phyloP scores from a whole-genome alignment of 2,888 invertebrate genomes.

The Phalera bucephala region DNA sequence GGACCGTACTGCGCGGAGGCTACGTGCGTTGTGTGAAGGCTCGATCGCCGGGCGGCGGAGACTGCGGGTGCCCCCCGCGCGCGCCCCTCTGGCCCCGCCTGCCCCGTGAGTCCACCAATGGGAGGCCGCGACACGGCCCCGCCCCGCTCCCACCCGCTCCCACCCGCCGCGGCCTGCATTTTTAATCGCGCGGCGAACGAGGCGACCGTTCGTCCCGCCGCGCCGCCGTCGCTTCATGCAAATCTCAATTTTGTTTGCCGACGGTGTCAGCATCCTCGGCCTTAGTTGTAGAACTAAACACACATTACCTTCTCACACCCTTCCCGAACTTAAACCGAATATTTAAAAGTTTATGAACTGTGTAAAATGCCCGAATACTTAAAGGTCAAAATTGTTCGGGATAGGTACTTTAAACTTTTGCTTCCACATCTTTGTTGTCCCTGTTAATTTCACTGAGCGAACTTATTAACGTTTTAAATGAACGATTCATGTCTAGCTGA shows the following conservation, averaged over 20 bases:
- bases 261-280: constrained; percentile 67
- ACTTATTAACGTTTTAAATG: constrained; percentile 16
- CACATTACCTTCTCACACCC: constrained; percentile 18
- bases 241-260: constrained; percentile 79
- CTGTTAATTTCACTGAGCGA: too few species aligned
- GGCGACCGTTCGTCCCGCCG: constrained; percentile 65
- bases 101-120: constrained; percentile 45
- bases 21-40: constrained; percentile 77
- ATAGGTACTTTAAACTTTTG: too few species aligned
- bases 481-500: constrained; percentile 24
- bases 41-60: constrained; percentile 64
- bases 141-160: constrained; percentile 68
- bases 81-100: constrained; percentile 49
- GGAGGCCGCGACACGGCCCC: constrained; percentile 41
- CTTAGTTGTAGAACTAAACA: constrained; percentile 59
- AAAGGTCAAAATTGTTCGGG: too few species aligned
- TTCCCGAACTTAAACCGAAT: constrained; percentile 1
- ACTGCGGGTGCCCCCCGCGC: constrained; percentile 48
- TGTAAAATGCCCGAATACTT: too few species aligned
- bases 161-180: constrained; percentile 76
- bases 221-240: constrained; percentile 69
- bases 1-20: constrained; percentile 76
- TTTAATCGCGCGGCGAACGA: constrained; percentile 77
- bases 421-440: too few species aligned
- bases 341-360: too few species aligned